These are phyloP conservation scores for Ligdia adustata DNA, from an alignment of 2,888 invertebrate species.

Conservation along the genomic window DNA sequence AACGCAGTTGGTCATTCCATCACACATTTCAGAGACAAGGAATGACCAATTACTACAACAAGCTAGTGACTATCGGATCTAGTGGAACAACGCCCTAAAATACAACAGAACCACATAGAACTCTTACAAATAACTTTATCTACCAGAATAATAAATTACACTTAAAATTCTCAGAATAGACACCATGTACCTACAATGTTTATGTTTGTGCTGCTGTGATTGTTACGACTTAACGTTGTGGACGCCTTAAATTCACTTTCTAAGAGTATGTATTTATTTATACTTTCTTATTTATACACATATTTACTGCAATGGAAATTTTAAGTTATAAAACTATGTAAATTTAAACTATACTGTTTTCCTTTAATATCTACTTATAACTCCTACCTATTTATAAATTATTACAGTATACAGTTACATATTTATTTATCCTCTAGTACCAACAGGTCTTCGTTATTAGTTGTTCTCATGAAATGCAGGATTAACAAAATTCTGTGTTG, in stretches of 20 bases:
- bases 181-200: not conserved
- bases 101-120: too few relatives aligned
- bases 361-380: slow-evolving; percentile 7
- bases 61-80: too few relatives aligned
- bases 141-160: too few relatives aligned
- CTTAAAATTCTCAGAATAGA: not conserved
- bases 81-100: too few relatives aligned
- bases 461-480: slow-evolving; percentile 44
- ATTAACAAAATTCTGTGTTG: slow-evolving; percentile 51
- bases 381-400: too few relatives aligned
- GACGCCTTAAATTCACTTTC: slow-evolving; percentile 24
- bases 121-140: too few relatives aligned
- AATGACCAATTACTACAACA: not conserved
- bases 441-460: too few relatives aligned
- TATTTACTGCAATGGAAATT: slow-evolving; percentile 45
- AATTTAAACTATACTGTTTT: slow-evolving; percentile 25
- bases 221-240: slow-evolving; percentile 28
- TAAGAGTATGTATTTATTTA: slow-evolving; percentile 38
- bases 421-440: too few relatives aligned
- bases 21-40: too few relatives aligned
- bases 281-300: slow-evolving; percentile 49
- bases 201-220: slow-evolving; percentile 27
- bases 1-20: slow-evolving; percentile 5
- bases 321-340: slow-evolving; percentile 45
- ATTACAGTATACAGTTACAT: too few relatives aligned